Percentiles rank a stretch among this genome's conserved stretches.
phyloP scores from a whole-genome alignment of 2,888 invertebrate genomes.

The Thymelicus sylvestris region DNA sequence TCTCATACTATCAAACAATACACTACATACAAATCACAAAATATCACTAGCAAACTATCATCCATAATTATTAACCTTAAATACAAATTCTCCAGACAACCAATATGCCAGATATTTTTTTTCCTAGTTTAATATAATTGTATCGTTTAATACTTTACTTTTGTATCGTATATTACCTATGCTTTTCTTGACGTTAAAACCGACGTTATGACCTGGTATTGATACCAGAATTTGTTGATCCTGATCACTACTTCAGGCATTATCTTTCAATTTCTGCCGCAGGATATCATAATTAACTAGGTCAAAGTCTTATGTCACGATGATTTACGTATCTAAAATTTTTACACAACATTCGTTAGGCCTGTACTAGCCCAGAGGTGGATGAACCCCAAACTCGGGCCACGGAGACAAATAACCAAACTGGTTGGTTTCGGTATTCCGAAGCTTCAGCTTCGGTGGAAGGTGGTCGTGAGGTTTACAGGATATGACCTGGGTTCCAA shows the following conservation, averaged over 20 bases:
- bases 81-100: neutral
- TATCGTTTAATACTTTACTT: neutral
- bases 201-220: no score
- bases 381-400: neutral
- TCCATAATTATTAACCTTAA: neutral
- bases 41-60: conserved; percentile 3
- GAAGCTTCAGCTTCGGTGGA: conserved; percentile 63
- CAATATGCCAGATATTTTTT: neutral
- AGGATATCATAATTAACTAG: no score
- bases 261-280: no score
- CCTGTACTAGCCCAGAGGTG: neutral
- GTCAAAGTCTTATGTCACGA: neutral
- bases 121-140: neutral
- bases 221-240: no score
- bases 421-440: conserved; percentile 30
- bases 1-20: neutral
- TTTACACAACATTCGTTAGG: neutral
- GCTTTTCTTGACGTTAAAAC: no score
- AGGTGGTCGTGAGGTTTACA: conserved; percentile 69
- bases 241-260: no score
- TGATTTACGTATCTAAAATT: neutral
- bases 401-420: neutral
- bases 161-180: no score
- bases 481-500: conserved; percentile 58
- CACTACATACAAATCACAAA: conserved; percentile 3